phyloP scores from a whole-genome alignment of 2,888 invertebrate species.

The Abscondita cerata region DNA sequence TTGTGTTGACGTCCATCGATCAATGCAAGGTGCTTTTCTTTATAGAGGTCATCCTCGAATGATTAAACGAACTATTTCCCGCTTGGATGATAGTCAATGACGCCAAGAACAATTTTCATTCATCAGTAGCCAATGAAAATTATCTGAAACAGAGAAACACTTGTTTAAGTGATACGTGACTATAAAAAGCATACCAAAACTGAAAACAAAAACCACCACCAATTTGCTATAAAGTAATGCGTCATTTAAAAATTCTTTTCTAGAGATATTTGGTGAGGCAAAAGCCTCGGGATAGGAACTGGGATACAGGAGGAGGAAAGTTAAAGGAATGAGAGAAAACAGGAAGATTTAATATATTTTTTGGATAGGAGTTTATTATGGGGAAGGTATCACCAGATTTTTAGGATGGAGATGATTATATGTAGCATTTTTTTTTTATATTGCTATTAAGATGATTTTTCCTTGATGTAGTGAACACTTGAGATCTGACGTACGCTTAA shows the following conservation, averaged over 20 bases:
- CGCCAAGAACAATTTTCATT: no score
- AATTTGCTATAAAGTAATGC: not conserved
- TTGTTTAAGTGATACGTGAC: no score
- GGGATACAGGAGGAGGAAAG: constrained; percentile 15
- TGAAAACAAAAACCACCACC: no score
- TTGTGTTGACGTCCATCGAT: no score
- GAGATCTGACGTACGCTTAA: constrained; percentile 34
- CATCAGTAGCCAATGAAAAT: no score
- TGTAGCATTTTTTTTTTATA: constrained; percentile 36
- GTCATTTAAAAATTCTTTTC: constrained; percentile 12
- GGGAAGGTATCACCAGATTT: constrained; percentile 46
- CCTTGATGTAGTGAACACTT: constrained; percentile 37
- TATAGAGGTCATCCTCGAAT: no score
- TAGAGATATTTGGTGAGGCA: constrained; percentile 24
- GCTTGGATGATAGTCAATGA: no score
- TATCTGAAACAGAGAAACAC: no score
- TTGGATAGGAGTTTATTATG: constrained; percentile 33
- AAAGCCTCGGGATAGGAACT: constrained; percentile 29
- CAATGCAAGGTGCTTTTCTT: no score
- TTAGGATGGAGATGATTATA: constrained; percentile 42
- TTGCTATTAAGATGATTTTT: constrained; percentile 34
- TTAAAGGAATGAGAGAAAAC: not conserved
- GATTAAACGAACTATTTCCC: no score
- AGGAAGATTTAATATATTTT: constrained; percentile 10
- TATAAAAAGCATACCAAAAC: no score